These are phyloP conservation scores for Eidolon dupreanum DNA, from an alignment of 2,797 vertebrate genomes.

Conservation along the genomic window DNA sequence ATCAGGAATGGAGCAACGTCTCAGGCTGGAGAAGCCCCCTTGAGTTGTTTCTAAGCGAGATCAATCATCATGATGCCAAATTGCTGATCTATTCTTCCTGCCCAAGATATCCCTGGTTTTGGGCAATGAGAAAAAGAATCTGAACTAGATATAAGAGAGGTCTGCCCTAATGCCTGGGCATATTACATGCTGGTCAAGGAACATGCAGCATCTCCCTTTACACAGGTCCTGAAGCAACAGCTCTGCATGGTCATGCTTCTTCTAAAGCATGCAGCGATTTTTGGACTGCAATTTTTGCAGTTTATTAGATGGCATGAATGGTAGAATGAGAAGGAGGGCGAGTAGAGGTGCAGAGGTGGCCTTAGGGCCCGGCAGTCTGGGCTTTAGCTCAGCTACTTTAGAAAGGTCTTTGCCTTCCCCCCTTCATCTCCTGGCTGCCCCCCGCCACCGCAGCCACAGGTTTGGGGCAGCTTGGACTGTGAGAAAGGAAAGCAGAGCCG, in stretches of 20 bases:
- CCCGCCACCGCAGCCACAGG: background rate
- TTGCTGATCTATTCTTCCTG: background rate
- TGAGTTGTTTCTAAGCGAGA: background rate
- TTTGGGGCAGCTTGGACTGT: background rate
- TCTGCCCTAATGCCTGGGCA: background rate
- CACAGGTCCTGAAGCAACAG: background rate
- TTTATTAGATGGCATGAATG: background rate
- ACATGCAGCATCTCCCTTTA: background rate
- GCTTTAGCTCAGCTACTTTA: background rate
- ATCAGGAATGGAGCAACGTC: background rate
- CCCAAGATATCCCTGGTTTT: background rate
- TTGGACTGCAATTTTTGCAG: background rate
- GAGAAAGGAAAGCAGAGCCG: background rate
- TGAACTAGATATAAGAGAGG: background rate
- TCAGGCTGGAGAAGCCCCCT: background rate
- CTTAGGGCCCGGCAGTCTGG: background rate
- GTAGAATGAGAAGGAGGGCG: background rate
- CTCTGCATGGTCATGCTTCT: background rate
- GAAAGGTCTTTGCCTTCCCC: background rate
- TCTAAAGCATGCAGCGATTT: background rate
- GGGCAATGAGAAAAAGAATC: background rate
- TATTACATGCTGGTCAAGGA: background rate
- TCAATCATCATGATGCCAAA: background rate
- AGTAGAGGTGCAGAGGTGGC: too few species aligned
- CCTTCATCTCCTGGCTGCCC: too few species aligned